phyloP scores from a whole-genome alignment of 1,140 invertebrate genomes.

The Metaphire vulgaris region DNA sequence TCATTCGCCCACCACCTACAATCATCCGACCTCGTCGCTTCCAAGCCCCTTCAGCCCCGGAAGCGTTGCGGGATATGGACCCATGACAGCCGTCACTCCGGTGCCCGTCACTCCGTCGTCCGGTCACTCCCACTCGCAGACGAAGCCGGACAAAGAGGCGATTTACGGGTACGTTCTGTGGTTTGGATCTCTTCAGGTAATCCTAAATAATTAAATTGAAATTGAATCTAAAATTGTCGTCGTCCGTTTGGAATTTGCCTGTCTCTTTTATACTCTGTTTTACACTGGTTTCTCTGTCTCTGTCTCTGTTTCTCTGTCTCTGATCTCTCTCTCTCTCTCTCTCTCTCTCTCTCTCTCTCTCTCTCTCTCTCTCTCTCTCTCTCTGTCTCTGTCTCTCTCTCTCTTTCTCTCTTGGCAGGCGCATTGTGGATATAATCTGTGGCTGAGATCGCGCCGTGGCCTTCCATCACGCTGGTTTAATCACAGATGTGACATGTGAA shows the following conservation, averaged over 20 bases:
- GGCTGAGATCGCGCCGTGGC: too few species aligned
- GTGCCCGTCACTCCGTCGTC: background rate
- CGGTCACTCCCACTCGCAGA: background rate
- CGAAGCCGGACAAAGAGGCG: background rate
- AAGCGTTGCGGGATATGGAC: background rate
- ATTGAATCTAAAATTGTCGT: too few species aligned
- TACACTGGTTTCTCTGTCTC: too few species aligned
- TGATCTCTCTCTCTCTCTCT: too few species aligned
- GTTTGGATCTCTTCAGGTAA: too few species aligned
- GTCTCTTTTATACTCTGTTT: too few species aligned
- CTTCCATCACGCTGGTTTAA: too few species aligned
- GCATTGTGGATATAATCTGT: too few species aligned
- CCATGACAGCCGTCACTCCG: slow-evolving; percentile 17
- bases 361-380: slow-evolving; percentile 1
- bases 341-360: slow-evolving; percentile 1
- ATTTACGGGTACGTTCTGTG: background rate
- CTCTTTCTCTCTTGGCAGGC: background rate
- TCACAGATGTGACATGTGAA: too few species aligned
- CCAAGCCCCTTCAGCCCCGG: background rate
- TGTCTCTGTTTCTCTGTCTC: too few species aligned
- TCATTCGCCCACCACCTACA: background rate
- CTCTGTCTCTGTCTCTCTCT: background rate
- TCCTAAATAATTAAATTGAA: too few species aligned
- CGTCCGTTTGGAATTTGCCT: too few species aligned
- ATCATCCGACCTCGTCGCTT: background rate